These are phyloP conservation scores for Myopa testacea DNA, from an alignment of 2,888 invertebrate species.

Conservation along the genomic window DNA sequence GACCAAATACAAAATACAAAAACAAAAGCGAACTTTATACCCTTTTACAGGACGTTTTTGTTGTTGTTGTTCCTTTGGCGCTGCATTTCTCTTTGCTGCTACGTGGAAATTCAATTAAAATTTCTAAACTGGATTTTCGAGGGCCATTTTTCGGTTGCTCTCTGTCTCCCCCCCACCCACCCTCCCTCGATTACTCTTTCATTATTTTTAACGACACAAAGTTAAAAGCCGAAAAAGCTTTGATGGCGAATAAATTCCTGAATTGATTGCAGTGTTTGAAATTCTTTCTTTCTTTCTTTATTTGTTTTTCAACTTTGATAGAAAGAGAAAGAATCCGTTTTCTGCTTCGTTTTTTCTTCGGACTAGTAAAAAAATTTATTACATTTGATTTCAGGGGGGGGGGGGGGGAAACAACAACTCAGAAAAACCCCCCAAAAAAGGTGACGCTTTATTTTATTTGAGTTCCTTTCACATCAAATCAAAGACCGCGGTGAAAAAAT, in stretches of 20 bases:
- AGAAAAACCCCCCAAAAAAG: background rate
- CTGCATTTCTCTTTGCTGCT: background rate
- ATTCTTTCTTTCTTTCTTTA: conserved; percentile 2
- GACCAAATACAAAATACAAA: background rate
- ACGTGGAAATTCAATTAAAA: conserved; percentile 19
- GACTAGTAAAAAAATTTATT: conserved; percentile 1
- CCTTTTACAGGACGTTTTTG: background rate
- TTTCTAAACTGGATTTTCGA: conserved; percentile 18
- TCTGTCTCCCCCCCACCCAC: too few relatives aligned
- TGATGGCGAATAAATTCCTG: conserved; percentile 15
- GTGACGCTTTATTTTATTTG: conserved; percentile 12
- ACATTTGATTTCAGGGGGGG: conserved; percentile 1
- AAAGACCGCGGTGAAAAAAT: too few relatives aligned
- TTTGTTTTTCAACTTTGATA: background rate
- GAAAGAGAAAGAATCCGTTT: too few relatives aligned
- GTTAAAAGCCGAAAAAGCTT: conserved; percentile 6
- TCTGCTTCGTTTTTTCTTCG: too few relatives aligned
- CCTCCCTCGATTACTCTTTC: background rate
- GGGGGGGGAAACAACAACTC: background rate
- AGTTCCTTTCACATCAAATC: background rate
- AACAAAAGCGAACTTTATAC: background rate
- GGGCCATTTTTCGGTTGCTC: background rate
- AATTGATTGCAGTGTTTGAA: conserved; percentile 19
- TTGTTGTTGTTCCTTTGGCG: background rate
- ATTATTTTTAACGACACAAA: conserved; percentile 5